These are phyloP conservation scores for Macroglossus sobrinus DNA, from an alignment of 2,113 vertebrate genomes.

Conservation along the genomic window DNA sequence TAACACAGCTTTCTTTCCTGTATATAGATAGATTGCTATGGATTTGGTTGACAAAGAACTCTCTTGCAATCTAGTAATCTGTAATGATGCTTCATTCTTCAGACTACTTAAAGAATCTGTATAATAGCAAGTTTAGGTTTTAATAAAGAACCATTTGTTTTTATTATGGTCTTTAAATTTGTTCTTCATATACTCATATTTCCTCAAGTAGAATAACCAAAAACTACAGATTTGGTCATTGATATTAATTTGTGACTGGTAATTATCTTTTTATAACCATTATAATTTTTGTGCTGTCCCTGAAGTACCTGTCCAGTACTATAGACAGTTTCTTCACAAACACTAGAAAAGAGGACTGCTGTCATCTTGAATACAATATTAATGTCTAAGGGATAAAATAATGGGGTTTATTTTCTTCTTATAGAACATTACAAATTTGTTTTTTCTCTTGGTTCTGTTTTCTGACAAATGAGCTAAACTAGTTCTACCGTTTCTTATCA, in stretches of 20 bases:
- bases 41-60: not conserved
- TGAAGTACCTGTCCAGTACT: not conserved
- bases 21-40: not conserved
- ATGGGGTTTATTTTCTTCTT: not conserved
- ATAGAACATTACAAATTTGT: not conserved
- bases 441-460: not conserved
- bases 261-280: not conserved
- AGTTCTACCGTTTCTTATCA: not conserved
- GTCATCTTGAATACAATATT: not conserved
- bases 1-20: not conserved
- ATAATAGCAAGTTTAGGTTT: not conserved
- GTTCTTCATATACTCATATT: not conserved
- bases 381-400: not conserved
- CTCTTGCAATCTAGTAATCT: not conserved
- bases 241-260: not conserved
- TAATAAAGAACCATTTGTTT: not conserved
- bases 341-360: not conserved
- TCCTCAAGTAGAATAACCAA: not conserved
- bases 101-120: not conserved
- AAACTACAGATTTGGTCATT: not conserved
- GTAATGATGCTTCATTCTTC: not conserved
- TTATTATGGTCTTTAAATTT: constrained; percentile 18
- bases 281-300: not conserved
- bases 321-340: not conserved
- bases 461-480: not conserved